Base-by-base conservation (phyloP, 2,888 invertebrate genomes). In the Plagodis pulveraria region DNA sequence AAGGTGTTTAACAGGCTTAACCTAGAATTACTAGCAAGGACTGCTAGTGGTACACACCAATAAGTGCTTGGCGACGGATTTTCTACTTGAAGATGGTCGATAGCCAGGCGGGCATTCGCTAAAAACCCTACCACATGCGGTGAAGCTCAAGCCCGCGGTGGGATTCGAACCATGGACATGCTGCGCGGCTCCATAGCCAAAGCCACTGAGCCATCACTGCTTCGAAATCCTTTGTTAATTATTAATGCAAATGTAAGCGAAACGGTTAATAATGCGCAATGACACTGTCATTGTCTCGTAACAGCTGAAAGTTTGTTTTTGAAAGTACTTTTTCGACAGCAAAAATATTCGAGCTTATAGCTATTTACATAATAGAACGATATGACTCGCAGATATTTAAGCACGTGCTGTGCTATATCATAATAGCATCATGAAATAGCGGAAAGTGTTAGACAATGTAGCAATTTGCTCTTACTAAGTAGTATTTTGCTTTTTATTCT, bases 361-460 rank as follows among this genome's bases (percentile, higher is more conserved):
- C 10, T 33, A 22, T 44, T 34, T 47, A 11, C 42, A 10, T 35
- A 50, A 56, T 46, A 43, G 38, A 54, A 53, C 22, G 41, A 8
- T n/a, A n/a, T 55, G 47, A 52, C 38, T 55, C 51, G 49, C 10
- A 36, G 12, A 6, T 36, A 41, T 7, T 10, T 46, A 45, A 22
- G 44, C 22, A 33, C 47, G 22, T 45, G 42, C 43, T 22, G 11
- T 44, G 32, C 11, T 7, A 36, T 33, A 38, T 38, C 34, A 35
- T 33, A 9, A 12, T n/a, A 12, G 41, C 10, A 36, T 40, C 10
- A 8, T 10, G 11, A 5, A 56, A 41, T 33, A 50, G 44, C 47
- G 56, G 56, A 52, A 60, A 52, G 40, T 41, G 36, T 52, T 45
- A 56, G 49, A 61, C 56, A 61, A 56, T 52, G 60, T 56, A 56